Evolutionary conservation across 2,888 invertebrate genomes (phyloP), one percentile per base, ranked within the genome.

Genomic region (Cryptocephalus primarius): DNA sequence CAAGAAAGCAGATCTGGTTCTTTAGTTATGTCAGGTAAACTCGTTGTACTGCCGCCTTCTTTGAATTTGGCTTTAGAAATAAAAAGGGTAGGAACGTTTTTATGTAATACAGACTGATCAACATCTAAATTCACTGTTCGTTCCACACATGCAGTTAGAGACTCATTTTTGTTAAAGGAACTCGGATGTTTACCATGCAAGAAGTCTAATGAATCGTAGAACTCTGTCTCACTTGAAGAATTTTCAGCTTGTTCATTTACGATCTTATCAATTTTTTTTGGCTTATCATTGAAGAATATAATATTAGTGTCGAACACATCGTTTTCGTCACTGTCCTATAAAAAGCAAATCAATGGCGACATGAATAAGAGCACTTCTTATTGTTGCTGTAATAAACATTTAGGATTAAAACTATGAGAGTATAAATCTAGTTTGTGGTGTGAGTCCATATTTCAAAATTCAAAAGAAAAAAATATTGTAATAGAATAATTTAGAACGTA

Each of bases 211-310:
- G 61, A 59, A 56, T 68, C 67, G 53, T 61, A 55, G 63, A 67
- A 68, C 50, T 68, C 68, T 33, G 53, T 60, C 60, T 67, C 68
- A 62, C 67, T 67, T 55, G 66, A 65, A 43, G 56, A 55, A 33
- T 63, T 58, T 13, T 58, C 58, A 8, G 60, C 55, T 48, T 57
- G 48, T 14, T 57, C 57, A 42, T 54, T 45, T 13, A 11, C 22
- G 6, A 22, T 4, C 22, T 22, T 22, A 22, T 54, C 51, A 41
- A 56, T 53, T 34, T 53, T 46, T 49, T 54, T 55, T 31, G 54
- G 51, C 48, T 57, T 50, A 46, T 61, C 60, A 48, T 64, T 62
- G 43, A 57, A 49, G 49, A 60, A 64, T 41, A 63, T 56, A 40
- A 62, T 55, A 50, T 62, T 63, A 47, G 62, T 60, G 47, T 64